Evolutionary conservation across 2,113 vertebrate genomes (phyloP), one percentile per base, ranked within the genome.

Genomic region (Tetrax tetrax): DNA sequence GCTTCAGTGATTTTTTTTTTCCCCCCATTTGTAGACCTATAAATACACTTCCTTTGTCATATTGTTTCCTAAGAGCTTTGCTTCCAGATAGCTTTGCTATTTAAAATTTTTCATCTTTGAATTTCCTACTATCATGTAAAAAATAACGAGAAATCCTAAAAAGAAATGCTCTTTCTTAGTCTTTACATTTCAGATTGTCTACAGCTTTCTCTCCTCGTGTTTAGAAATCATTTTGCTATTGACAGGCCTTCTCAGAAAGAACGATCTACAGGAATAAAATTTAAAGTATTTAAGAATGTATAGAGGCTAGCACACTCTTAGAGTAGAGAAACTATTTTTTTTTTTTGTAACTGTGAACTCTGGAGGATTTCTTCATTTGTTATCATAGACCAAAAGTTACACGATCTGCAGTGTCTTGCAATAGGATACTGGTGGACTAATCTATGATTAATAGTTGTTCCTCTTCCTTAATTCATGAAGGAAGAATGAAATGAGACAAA

Each of bases 21-120:
- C 2, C 22, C 13, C 6, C 10, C 45, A 6, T 82, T 91, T 94
- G 83, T 72, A 83, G 82, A 91, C 69, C 86, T 96, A 84, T 81
- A 97, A 96, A 95, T 95, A 96, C 31, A 85, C 53, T 88, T 95
- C 79, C 75, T 89, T 95, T 96, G 83, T 79, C 74, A 47, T 93
- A 41, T 77, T 95, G 64, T 77, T 96, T 93, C 88, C 87, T 64
- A 92, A 94, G 71, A 89, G 31, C 65, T 93, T 92, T 80, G 47
- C 72, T 94, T 95, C 65, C 70, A 90, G 61, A 80, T 64, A 89
- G 53, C 43, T 91, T 87, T 79, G 37, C 71, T 93, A 33, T 94
- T 75, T 90, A 60, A 83, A 66, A 31, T 72, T 65, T 79, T 77
- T 82, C 10, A 24, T 91, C 64, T 79, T 87, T 90, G 27, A 78